Conservation (phyloP, 2,888 invertebrate genomes). For the Busseola fusca region DNA sequence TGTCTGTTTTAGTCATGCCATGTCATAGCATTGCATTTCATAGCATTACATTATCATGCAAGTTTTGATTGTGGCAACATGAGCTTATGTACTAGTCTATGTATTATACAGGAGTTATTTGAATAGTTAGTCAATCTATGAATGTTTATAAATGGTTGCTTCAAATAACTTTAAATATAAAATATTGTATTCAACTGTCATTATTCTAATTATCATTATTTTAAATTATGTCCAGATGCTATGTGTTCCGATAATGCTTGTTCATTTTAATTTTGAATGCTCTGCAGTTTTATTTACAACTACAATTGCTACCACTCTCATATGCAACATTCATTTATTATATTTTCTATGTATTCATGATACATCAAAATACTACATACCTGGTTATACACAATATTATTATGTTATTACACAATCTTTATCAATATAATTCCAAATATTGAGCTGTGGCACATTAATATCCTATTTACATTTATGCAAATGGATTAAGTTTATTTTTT, state of each 20-base stretch:
- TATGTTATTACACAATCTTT: conserved; percentile 32
- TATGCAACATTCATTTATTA: conserved; percentile 59
- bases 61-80: conserved; percentile 64
- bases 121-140: conserved; percentile 28
- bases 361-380: conserved; percentile 23
- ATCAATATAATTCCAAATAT: conserved; percentile 30
- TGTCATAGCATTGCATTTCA: conserved; percentile 59
- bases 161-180: conserved; percentile 48
- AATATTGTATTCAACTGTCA: conserved; percentile 43
- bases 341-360: conserved; percentile 53
- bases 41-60: conserved; percentile 63
- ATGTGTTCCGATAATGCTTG: conserved; percentile 68
- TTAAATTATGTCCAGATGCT: conserved; percentile 54
- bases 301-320: conserved; percentile 69
- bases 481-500: conserved; percentile 24
- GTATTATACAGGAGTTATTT: conserved; percentile 57
- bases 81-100: conserved; percentile 57
- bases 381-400: conserved; percentile 22
- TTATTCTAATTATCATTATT: conserved; percentile 36
- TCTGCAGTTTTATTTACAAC: conserved; percentile 86
- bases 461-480: conserved; percentile 36
- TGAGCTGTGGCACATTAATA: conserved; percentile 33
- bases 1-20: conserved; percentile 60
- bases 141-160: conserved; percentile 40
- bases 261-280: conserved; percentile 76